Base-by-base conservation (phyloP, 2,888 invertebrate species). In the Sicus ferrugineus region DNA sequence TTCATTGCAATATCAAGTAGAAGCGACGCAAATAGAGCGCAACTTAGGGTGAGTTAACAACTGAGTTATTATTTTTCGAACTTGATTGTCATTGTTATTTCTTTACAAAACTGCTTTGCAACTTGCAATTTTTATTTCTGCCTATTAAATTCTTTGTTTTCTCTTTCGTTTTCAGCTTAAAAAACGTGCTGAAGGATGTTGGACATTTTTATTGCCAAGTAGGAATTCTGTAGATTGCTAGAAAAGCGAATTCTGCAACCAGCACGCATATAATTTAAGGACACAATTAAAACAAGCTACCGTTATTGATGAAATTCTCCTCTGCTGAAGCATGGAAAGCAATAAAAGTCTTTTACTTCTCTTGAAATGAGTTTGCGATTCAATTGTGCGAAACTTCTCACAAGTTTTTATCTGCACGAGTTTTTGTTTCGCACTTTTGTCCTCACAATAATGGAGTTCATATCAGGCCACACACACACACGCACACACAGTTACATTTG, bases 121-220 rank as follows among this genome's bases (percentile, higher is more conserved):
- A 7, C 14, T 38, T 14, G 38, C 7, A 9, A 38, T 38, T n/a
- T n/a, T n/a, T n/a, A n/a, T n/a, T n/a, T n/a, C n/a, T n/a, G n/a
- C n/a, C 7, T 1, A 52, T n/a, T 52, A 52, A 21, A 21, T 23
- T 52, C 4, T 52, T 14, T 52, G 5, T 14, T 50, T 30, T 64
- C 30, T 11, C 21, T 30, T 21, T 50, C 30, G 30, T 31, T 46
- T 28, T 23, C 63, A 26, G 48, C 48, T 48, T 50, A 14, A 30
- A 19, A 21, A 63, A 48, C n/a, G 30, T 52, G 64, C 64, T 19
- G 16, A 64, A 64, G 64, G 64, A 64, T 64, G 50, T 64, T 64
- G 64, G 30, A 48, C 28, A 59, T 30, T 59, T 63, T 63, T 48
- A 63, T 63, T 46, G n/a, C 48, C 4, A n/a, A n/a, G n/a, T n/a